Conservation (phyloP, 2,888 invertebrate species). For the Cinara cedri region DNA sequence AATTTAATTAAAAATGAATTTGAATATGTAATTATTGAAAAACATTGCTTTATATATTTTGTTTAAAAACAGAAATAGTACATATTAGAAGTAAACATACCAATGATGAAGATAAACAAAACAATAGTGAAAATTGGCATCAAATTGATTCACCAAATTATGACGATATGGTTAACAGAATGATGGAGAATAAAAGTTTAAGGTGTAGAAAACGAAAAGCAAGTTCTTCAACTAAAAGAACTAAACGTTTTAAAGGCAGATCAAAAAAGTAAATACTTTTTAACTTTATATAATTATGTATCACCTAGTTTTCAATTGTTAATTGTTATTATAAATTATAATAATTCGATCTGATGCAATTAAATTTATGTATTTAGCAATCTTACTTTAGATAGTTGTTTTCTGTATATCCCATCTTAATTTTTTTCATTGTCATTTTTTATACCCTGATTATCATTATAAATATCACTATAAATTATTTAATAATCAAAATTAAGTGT, state of each 20-base stretch:
- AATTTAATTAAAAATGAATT: not conserved
- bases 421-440: too few relatives aligned
- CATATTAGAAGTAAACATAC: not conserved
- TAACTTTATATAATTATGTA: not conserved
- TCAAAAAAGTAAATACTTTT: slow-evolving; percentile 20
- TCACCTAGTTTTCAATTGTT: too few relatives aligned
- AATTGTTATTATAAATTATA: too few relatives aligned
- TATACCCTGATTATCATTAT: too few relatives aligned
- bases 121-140: not conserved
- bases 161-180: slow-evolving; percentile 1
- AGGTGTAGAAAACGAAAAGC: slow-evolving; percentile 41
- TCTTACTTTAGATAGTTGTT: too few relatives aligned
- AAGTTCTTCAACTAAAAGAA: slow-evolving; percentile 11
- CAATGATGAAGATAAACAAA: too few relatives aligned
- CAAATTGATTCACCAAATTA: not conserved
- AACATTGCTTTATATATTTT: not conserved
- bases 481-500: too few relatives aligned
- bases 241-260: slow-evolving; percentile 27
- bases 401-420: too few relatives aligned
- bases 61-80: not conserved
- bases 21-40: not conserved
- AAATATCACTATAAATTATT: not conserved
- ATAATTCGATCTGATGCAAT: too few relatives aligned
- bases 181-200: slow-evolving; percentile 7
- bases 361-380: too few relatives aligned